Evolutionary conservation across 2,113 vertebrate genomes (phyloP), one percentile per base, ranked within the genome.

Genomic region (Varanus salvator): DNA sequence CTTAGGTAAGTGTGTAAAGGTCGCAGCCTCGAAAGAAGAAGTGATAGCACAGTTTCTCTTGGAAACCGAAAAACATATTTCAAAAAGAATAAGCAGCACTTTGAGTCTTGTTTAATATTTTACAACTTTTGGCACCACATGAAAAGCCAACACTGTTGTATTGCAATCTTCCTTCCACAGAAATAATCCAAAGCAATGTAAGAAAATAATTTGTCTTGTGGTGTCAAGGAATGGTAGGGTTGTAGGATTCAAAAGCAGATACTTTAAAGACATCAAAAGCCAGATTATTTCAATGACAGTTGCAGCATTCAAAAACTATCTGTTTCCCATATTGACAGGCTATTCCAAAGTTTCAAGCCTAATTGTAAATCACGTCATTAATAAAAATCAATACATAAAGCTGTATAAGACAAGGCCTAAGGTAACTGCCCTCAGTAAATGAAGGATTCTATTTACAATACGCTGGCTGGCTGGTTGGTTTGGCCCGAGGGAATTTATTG

Each of bases 341-440:
- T 48, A n/a, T 52, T 82, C 60, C n/a, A 19, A 74, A 44, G 25
- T 82, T 86, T 77, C 1, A 44, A 52, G 25, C 21, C 31, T 31
- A 4, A 14, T 4, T 76, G 31, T 87, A 83, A 90, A 87, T 77
- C 44, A 84, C 84, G 71, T 57, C 31, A 78, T 77, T 29, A 72
- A 19, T 57, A 48, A 81, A 80, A 8, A 85, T 77, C 8, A 84
- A 31, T 85, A 68, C 34, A 68, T 57, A 54, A 44, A 21, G 29
- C 78, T 25, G 78, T 8, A 50, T 69, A 50, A 34, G 12, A 38
- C 44, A 69, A 57, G 54, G 25, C 8, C 8, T 23, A 77, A 77
- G 85, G 50, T 60, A 74, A 75, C 7, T 27, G 52, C 27, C 52
- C 68, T 54, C 17, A 34, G 15, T 71, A 12, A 77, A 44, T 74